phyloP scores from a whole-genome alignment of 2,888 invertebrate genomes.

The Pantelozetes paolii region DNA sequence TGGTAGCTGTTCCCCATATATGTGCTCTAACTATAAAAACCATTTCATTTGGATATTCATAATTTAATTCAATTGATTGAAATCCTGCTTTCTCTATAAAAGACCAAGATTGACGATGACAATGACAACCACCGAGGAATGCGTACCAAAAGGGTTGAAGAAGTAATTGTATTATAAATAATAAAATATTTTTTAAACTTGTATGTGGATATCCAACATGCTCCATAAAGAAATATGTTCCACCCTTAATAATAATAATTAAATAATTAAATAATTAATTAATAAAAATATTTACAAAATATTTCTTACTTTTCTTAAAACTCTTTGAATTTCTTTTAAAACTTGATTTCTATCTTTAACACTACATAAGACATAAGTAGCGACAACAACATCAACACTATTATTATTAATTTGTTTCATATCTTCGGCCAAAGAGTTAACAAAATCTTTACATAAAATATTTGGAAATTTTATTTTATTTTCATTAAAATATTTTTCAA shows the following conservation, averaged over 20 bases:
- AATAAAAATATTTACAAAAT: not conserved
- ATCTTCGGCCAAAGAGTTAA: constrained; percentile 34
- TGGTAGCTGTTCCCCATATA: constrained; percentile 20
- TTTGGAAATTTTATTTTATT: constrained; percentile 23
- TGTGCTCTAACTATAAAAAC: constrained; percentile 25
- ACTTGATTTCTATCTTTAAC: constrained; percentile 12
- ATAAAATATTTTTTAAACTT: not conserved
- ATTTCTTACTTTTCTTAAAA: constrained; percentile 28
- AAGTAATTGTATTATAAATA: constrained; percentile 4
- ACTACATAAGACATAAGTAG: constrained; percentile 35
- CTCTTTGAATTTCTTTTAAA: constrained; percentile 31
- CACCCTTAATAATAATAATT: constrained; percentile 11
- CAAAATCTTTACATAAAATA: constrained; percentile 23
- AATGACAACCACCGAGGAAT: constrained; percentile 31
- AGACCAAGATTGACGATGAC: constrained; percentile 31
- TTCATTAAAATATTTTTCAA: constrained; percentile 24
- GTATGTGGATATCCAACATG: constrained; percentile 28
- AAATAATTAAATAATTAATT: not conserved
- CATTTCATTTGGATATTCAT: constrained; percentile 33
- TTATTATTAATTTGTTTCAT: constrained; percentile 34
- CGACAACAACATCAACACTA: constrained; percentile 30
- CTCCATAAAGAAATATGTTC: constrained; percentile 28
- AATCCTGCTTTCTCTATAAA: constrained; percentile 20
- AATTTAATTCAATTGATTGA: constrained; percentile 14
- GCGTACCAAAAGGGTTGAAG: constrained; percentile 29